Evolutionary conservation across 2,797 vertebrate species (phyloP).

Genomic region (Tokudaia tokunoshimensis): DNA sequence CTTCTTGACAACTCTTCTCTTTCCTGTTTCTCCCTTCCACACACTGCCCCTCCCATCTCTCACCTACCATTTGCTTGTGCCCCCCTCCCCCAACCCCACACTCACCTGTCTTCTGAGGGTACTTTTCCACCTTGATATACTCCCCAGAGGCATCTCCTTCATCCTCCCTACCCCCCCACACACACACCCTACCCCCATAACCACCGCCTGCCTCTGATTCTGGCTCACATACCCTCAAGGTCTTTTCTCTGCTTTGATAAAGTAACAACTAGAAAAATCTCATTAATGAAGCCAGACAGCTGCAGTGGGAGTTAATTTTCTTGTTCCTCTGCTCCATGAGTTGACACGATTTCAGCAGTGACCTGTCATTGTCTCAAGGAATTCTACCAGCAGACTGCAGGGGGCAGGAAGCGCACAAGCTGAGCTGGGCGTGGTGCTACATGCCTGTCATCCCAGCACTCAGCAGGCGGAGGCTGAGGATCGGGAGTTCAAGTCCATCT

Average conservation of each 20-base stretch:
- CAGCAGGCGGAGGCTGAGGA: neutral
- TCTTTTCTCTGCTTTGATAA: slow-evolving; percentile 46
- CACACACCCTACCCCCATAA: rapidly evolving
- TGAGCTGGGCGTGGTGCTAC: neutral
- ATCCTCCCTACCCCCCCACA: too few species aligned
- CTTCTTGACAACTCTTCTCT: neutral
- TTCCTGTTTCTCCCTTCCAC: neutral
- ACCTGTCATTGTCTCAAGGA: neutral
- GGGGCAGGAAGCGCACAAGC: neutral
- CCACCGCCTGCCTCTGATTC: rapidly evolving
- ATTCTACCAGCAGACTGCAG: neutral
- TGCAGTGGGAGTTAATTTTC: neutral
- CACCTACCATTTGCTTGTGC: neutral
- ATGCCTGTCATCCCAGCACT: neutral
- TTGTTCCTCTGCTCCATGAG: neutral
- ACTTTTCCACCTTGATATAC: neutral
- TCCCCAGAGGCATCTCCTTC: neutral
- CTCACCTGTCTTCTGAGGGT: neutral
- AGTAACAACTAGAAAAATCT: slow-evolving; percentile 23
- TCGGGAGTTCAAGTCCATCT: neutral
- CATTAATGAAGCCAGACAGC: slow-evolving; percentile 25
- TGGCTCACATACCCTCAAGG: neutral
- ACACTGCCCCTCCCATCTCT: neutral
- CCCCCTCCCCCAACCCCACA: neutral
- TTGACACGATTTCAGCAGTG: neutral